Conservation (phyloP, 2,113 vertebrate species). For the Muntiacus muntjak region DNA sequence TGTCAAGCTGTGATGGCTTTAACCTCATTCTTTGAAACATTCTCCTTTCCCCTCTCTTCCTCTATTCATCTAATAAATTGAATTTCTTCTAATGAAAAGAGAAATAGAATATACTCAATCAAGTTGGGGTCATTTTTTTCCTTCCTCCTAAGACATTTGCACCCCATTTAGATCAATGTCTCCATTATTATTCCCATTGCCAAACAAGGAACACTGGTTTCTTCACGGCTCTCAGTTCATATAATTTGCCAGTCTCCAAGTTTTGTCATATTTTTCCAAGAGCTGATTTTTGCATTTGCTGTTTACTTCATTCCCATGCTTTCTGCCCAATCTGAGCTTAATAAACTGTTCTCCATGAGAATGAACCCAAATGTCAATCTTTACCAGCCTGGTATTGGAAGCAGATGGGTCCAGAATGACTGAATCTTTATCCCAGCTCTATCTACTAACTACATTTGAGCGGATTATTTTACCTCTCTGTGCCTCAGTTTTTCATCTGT, state of each 20-base stretch:
- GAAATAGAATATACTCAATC: constrained; percentile 42
- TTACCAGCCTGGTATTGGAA: neutral
- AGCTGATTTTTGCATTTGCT: neutral
- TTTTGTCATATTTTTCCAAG: neutral
- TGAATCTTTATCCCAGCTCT: neutral
- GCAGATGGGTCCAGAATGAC: neutral
- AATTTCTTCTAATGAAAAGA: constrained; percentile 52
- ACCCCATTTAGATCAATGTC: neutral
- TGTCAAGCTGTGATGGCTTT: constrained; percentile 55
- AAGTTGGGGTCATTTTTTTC: neutral
- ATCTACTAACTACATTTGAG: neutral
- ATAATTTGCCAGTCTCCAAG: neutral
- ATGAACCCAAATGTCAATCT: neutral
- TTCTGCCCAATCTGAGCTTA: neutral
- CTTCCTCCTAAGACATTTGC: constrained; percentile 14
- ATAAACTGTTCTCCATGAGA: neutral
- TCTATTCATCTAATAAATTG: constrained; percentile 18
- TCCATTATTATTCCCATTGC: neutral
- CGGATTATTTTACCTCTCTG: neutral
- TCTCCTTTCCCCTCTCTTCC: neutral
- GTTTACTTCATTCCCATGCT: neutral
- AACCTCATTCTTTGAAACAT: constrained; percentile 56
- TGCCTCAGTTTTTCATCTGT: neutral
- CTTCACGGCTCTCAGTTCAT: neutral
- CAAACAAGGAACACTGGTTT: neutral